Conservation (phyloP, 2,797 vertebrate species). For the Varecia variegata region DNA sequence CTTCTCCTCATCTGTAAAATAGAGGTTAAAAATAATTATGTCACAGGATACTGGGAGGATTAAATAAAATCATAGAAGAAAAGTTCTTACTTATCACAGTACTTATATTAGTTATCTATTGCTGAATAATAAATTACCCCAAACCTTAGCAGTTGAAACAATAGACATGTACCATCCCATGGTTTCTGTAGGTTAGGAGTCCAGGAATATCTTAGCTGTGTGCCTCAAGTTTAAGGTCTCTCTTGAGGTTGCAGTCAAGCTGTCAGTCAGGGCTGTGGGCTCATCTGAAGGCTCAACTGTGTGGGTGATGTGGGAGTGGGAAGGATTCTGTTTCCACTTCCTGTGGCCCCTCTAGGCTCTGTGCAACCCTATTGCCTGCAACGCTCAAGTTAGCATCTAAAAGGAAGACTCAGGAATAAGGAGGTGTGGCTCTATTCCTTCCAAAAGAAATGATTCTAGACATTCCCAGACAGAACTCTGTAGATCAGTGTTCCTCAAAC, state of each 20-base stretch:
- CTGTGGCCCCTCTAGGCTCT: not conserved
- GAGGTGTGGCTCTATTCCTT: not conserved
- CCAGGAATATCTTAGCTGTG: not conserved
- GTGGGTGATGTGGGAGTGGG: not conserved
- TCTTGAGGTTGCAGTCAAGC: not conserved
- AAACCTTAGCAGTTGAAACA: not conserved
- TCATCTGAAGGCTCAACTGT: not conserved
- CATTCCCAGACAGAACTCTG: not conserved
- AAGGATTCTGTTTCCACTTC: not conserved
- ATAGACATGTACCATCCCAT: not conserved
- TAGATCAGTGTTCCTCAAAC: not conserved
- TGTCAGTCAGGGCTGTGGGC: not conserved
- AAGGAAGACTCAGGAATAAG: not conserved
- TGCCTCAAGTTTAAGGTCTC: not conserved
- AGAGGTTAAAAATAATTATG: constrained; percentile 2
- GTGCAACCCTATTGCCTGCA: not conserved
- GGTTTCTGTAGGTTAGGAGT: not conserved
- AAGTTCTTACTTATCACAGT: not conserved
- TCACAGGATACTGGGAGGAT: not conserved
- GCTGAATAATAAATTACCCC: not conserved
- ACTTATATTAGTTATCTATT: not conserved
- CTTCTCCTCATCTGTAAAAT: not conserved
- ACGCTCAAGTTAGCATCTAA: not conserved
- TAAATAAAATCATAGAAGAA: not conserved
- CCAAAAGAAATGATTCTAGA: not conserved